Conservation (phyloP, 2,797 vertebrate genomes). For the Xenentodon cancila region DNA sequence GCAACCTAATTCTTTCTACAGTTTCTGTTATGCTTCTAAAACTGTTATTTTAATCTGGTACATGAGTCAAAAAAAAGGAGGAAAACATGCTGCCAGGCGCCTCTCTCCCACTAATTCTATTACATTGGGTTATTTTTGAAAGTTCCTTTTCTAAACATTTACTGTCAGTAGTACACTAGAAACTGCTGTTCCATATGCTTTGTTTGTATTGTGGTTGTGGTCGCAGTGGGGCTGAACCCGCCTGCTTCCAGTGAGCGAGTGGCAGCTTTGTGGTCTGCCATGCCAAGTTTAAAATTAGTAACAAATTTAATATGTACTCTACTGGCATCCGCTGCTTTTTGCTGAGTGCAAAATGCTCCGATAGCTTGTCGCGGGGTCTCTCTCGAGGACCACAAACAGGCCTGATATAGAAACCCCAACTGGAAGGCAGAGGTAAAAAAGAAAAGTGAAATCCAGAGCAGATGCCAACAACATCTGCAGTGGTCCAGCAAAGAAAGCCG, state of each 20-base stretch:
- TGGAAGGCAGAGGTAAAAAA: slow-evolving; percentile 61
- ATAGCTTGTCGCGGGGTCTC: slow-evolving; percentile 86
- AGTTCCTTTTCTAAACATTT: slow-evolving; percentile 84
- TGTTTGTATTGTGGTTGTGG: slow-evolving; percentile 90
- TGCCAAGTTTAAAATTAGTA: slow-evolving; percentile 94
- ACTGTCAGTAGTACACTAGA: slow-evolving; percentile 78
- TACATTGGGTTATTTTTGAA: slow-evolving; percentile 81
- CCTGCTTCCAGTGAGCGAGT: slow-evolving; percentile 81
- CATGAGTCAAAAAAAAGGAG: slow-evolving; percentile 43
- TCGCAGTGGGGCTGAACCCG: slow-evolving; percentile 81
- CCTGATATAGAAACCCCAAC: slow-evolving; percentile 83
- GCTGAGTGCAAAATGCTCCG: slow-evolving; percentile 85
- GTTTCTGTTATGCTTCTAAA: slow-evolving; percentile 53
- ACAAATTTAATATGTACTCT: slow-evolving; percentile 91
- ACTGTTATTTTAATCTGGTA: slow-evolving; percentile 58
- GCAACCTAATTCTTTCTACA: slow-evolving; percentile 30
- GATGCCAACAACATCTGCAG: slow-evolving; percentile 76
- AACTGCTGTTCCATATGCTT: slow-evolving; percentile 85
- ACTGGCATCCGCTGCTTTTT: slow-evolving; percentile 84
- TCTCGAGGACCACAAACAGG: slow-evolving; percentile 86
- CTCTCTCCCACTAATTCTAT: slow-evolving; percentile 79
- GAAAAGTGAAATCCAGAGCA: slow-evolving; percentile 75
- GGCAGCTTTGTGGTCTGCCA: slow-evolving; percentile 83
- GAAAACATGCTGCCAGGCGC: slow-evolving; percentile 63
- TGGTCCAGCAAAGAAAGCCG: slow-evolving; percentile 56